phyloP scores from a whole-genome alignment of 2,797 vertebrate species.

The Naso thynnoides region DNA sequence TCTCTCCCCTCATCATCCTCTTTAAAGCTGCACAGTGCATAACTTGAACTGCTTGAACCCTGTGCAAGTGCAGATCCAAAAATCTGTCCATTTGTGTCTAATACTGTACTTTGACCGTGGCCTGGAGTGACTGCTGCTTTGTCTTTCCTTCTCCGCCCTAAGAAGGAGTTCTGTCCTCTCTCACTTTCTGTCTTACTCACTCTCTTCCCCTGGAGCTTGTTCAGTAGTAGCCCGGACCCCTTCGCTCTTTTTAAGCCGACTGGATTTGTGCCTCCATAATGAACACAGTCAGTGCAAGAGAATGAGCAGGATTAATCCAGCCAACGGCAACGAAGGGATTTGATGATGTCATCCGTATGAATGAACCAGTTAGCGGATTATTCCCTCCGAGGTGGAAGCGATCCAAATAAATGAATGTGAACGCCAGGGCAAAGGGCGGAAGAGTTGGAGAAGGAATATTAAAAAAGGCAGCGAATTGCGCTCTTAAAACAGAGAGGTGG shows the following conservation, averaged over 20 bases:
- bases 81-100: slow-evolving; percentile 56
- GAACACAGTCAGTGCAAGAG: slow-evolving; percentile 84
- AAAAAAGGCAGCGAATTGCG: slow-evolving; percentile 41
- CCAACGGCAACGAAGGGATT: slow-evolving; percentile 84
- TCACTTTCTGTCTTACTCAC: slow-evolving; percentile 52
- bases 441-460: slow-evolving; percentile 48
- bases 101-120: slow-evolving; percentile 56
- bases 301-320: slow-evolving; percentile 88
- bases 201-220: slow-evolving; percentile 58
- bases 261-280: slow-evolving; percentile 85
- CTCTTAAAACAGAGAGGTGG: slow-evolving; percentile 44
- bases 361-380: slow-evolving; percentile 88
- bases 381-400: slow-evolving; percentile 79
- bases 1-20: slow-evolving; percentile 13
- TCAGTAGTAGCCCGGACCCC: slow-evolving; percentile 63
- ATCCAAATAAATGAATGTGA: slow-evolving; percentile 84
- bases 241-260: slow-evolving; percentile 78
- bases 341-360: slow-evolving; percentile 88
- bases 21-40: slow-evolving; percentile 30
- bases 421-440: slow-evolving; percentile 63
- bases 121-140: slow-evolving; percentile 62
- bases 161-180: slow-evolving; percentile 41
- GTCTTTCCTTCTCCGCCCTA: slow-evolving; percentile 9
- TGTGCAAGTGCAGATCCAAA: slow-evolving; percentile 39
- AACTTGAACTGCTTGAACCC: slow-evolving; percentile 44